Evolutionary conservation across 2,113 vertebrate species (phyloP).

Genomic region (Hemicordylus capensis): DNA sequence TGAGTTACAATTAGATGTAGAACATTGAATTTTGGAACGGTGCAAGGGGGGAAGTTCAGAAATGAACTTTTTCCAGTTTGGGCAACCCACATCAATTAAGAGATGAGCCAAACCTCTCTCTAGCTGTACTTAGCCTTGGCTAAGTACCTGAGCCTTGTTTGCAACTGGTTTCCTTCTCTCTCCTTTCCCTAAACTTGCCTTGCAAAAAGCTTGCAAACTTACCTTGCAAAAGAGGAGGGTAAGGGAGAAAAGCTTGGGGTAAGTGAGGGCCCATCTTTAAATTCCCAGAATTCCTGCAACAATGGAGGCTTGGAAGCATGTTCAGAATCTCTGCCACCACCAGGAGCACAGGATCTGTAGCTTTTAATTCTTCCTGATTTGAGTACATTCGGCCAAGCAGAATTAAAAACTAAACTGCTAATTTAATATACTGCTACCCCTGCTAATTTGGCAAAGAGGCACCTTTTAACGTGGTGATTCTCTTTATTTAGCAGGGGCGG

Average conservation of each 20-base stretch:
- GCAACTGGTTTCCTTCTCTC: neutral
- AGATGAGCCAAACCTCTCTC: neutral
- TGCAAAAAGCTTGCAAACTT: neutral
- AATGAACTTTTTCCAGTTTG: neutral
- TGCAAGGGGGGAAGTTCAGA: neutral
- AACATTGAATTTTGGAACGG: neutral
- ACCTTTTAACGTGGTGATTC: too few relatives aligned
- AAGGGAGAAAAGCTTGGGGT: neutral
- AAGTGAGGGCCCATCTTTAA: neutral
- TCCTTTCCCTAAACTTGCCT: neutral
- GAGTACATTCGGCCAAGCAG: too few relatives aligned
- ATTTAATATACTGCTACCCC: too few relatives aligned
- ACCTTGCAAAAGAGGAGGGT: neutral
- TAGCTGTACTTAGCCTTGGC: neutral
- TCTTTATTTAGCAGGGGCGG: neutral
- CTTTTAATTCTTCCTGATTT: neutral
- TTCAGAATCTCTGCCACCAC: neutral
- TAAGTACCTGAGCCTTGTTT: neutral
- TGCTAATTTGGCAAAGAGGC: too few relatives aligned
- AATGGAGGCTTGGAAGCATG: neutral
- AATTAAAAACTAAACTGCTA: too few relatives aligned
- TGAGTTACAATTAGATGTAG: neutral
- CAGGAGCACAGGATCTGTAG: neutral
- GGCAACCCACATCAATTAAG: neutral
- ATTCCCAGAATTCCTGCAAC: neutral